Evolutionary conservation across 2,888 invertebrate genomes (phyloP).

Genomic region (Taphrorychus bicolor): DNA sequence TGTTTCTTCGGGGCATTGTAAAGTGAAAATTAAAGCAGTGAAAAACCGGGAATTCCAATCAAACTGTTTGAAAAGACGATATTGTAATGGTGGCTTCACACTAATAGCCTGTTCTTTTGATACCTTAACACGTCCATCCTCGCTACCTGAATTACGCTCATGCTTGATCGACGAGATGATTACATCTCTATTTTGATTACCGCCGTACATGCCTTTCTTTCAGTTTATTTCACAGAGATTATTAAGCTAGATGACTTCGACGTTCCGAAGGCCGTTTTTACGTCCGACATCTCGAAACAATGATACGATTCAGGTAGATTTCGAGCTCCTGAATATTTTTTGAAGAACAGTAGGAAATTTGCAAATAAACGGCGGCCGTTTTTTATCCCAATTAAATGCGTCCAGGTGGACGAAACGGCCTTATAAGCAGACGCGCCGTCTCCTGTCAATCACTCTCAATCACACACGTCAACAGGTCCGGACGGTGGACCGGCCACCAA

Average conservation of each 20-base stretch:
- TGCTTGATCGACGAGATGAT: slow-evolving; percentile 13
- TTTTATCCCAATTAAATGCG: slow-evolving; percentile 33
- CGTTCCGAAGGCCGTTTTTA: slow-evolving; percentile 6
- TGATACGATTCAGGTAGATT: slow-evolving; percentile 1
- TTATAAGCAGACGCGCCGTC: slow-evolving; percentile 49
- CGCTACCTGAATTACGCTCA: slow-evolving; percentile 22
- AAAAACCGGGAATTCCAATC: not conserved
- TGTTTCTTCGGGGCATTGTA: not conserved
- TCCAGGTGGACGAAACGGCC: slow-evolving; percentile 30
- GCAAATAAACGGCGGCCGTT: slow-evolving; percentile 26
- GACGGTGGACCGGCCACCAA: slow-evolving; percentile 25
- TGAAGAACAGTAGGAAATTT: slow-evolving; percentile 18
- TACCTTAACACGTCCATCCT: slow-evolving; percentile 7
- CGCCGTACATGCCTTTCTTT: slow-evolving; percentile 16
- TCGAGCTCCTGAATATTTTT: slow-evolving; percentile 3
- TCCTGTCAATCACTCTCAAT: slow-evolving; percentile 59
- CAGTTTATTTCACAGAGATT: slow-evolving; percentile 20
- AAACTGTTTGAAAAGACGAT: not conserved
- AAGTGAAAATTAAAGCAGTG: not conserved
- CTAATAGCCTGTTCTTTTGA: slow-evolving; percentile 4
- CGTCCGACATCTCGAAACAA: not conserved
- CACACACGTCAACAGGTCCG: slow-evolving; percentile 55
- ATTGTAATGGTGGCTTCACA: not conserved
- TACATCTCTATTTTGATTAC: slow-evolving; percentile 31
- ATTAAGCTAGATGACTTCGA: slow-evolving; percentile 29